Evolutionary conservation across 2,797 vertebrate species (phyloP).

Genomic region (Pangasius macronema): DNA sequence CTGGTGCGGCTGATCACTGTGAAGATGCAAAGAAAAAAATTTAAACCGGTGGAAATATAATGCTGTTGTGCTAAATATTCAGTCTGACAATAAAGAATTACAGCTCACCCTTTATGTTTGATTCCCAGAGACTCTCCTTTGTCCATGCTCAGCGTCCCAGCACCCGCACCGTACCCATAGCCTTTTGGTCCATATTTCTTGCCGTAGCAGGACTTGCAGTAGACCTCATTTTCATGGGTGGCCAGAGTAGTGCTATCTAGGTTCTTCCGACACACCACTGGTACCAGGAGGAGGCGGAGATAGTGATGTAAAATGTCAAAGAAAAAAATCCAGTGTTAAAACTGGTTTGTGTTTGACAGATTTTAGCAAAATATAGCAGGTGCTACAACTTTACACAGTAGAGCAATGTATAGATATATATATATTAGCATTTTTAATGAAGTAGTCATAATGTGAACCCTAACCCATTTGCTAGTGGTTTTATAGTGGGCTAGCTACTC

Average conservation of each 20-base stretch:
- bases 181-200: slow-evolving; percentile 98
- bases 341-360: not conserved
- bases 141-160: slow-evolving; percentile 92
- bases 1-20: slow-evolving; percentile 75
- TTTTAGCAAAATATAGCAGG: not conserved
- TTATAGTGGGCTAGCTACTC: not conserved
- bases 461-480: not conserved
- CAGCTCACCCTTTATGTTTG: slow-evolving; percentile 84
- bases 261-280: slow-evolving; percentile 96
- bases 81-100: not conserved
- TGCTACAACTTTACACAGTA: not conserved
- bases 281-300: not conserved
- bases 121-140: slow-evolving; percentile 89
- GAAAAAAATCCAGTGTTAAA: not conserved
- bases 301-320: not conserved
- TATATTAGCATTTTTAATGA: not conserved
- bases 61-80: not conserved
- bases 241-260: slow-evolving; percentile 96
- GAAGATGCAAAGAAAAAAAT: not conserved
- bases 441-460: not conserved
- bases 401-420: not conserved
- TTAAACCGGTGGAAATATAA: not conserved
- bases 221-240: slow-evolving; percentile 93
- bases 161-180: slow-evolving; percentile 91
- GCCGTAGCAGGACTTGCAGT: slow-evolving; percentile 95